These are phyloP conservation scores for Nothura maculosa DNA, from an alignment of 2,797 vertebrate genomes.

Conservation along the genomic window DNA sequence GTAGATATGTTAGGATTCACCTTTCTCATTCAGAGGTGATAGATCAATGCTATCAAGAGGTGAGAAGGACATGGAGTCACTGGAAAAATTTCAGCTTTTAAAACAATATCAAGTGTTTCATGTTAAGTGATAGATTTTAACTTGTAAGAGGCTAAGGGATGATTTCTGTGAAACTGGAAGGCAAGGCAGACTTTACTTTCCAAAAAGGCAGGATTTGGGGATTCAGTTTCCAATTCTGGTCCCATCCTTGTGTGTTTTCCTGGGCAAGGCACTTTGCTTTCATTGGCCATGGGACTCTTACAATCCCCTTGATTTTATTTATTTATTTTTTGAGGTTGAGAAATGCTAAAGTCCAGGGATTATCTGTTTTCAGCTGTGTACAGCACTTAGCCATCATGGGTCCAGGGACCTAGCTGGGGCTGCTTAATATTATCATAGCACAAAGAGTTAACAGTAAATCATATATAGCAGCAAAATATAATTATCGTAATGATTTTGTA, in stretches of 20 bases:
- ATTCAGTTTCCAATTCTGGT: background rate
- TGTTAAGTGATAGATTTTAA: background rate
- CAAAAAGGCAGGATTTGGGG: background rate
- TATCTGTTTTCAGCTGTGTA: rapidly evolving
- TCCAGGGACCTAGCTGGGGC: rapidly evolving
- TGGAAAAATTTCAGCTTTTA: background rate
- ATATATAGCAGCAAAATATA: background rate
- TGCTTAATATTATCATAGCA: background rate
- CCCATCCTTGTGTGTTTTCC: background rate
- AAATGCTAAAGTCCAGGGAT: background rate
- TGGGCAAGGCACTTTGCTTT: background rate
- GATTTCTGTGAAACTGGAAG: background rate
- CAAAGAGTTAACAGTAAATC: background rate
- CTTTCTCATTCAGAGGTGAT: background rate
- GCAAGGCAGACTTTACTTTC: background rate
- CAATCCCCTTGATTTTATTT: background rate
- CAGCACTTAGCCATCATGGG: background rate
- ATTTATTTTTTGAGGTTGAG: too few relatives aligned
- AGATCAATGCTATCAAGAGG: background rate
- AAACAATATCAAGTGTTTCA: background rate
- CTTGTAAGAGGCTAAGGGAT: background rate
- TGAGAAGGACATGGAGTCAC: background rate
- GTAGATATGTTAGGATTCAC: background rate
- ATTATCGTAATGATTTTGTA: background rate
- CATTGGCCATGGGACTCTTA: background rate